Evolutionary conservation across 2,888 invertebrate genomes (phyloP).

Genomic region (Mythimna vitellina): DNA sequence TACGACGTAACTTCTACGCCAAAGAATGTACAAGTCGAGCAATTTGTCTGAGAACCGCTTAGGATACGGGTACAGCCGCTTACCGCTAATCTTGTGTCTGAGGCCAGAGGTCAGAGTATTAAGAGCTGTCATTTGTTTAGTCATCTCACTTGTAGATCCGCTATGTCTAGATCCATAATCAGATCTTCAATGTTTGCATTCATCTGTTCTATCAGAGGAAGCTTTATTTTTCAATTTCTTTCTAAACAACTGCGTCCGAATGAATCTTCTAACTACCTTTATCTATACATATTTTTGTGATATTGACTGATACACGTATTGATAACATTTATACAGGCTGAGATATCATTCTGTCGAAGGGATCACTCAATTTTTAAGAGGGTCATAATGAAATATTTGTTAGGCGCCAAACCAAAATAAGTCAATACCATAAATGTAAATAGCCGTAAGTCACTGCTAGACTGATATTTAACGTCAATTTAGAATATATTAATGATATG

Average conservation of each 20-base stretch:
- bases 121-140: conserved; percentile 46
- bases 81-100: conserved; percentile 50
- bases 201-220: neutral
- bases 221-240: neutral
- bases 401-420: conserved; percentile 11
- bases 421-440: conserved; percentile 15
- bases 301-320: conserved; percentile 26
- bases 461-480: conserved; percentile 23
- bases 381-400: neutral
- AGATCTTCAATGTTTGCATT: neutral
- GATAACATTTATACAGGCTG: conserved; percentile 32
- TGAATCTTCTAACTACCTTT: conserved; percentile 31
- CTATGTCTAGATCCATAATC: conserved; percentile 14
- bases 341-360: neutral
- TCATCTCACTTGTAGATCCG: conserved; percentile 36
- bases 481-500: conserved; percentile 30
- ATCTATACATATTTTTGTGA: conserved; percentile 17
- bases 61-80: conserved; percentile 34
- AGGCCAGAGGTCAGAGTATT: conserved; percentile 52
- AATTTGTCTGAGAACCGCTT: conserved; percentile 39
- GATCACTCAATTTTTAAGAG: neutral
- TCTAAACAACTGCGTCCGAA: neutral
- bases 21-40: conserved; percentile 9
- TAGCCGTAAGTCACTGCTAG: conserved; percentile 19
- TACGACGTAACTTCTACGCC: neutral